Base-by-base conservation (phyloP, 92 coral and sea anemone species). In the Zoanthus sociatus region DNA sequence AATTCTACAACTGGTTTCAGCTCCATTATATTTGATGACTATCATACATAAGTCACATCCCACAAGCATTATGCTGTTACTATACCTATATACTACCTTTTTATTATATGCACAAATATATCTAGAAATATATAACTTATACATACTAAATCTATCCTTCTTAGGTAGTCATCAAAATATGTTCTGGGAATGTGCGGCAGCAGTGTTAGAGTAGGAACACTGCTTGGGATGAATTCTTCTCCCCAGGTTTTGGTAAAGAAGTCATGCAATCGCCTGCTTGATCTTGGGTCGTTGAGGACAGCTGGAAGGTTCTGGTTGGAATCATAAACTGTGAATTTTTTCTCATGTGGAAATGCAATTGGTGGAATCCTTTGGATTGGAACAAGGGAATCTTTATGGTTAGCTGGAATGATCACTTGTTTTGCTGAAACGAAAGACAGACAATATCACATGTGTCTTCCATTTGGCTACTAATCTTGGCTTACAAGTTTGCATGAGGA, bases 271-370 rank as follows among this genome's bases (percentile, higher is more conserved):
- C 98, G 87, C 74, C 94, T 95, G 33, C 90, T 91, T 66, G 84
- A 76, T 32, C 96, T 89, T 37, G 99, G 99, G 84, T 96, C 98
- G 87, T 96, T 96, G 53, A 96, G 89, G 83, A 95, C 96, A 66
- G 99, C 98, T 44, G 98, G 98, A 44, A 96, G 93, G 87, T 96
- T 96, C 79, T 96, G 99, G n/a, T 96, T 96, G 1, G 97, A 95
- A 6, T 98, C 95, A 77, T 93, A 96, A 42, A 96, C 96, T 44
- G 98, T 96, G 89, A 95, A 96, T 73, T 96, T 88, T 7, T 87
- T 89, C 15, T 91, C 95, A 74, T 93, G 91, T 61, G 92, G 93
- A 85, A 96, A 96, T 21, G 94, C 84, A 61, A 96, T 96, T 7
- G 98, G 97, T 20, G 99, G 99, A 17, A 96, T 50, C 73, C 96